Evolutionary conservation across 2,888 invertebrate genomes (phyloP).

Genomic region (Sminthurinus aureus): DNA sequence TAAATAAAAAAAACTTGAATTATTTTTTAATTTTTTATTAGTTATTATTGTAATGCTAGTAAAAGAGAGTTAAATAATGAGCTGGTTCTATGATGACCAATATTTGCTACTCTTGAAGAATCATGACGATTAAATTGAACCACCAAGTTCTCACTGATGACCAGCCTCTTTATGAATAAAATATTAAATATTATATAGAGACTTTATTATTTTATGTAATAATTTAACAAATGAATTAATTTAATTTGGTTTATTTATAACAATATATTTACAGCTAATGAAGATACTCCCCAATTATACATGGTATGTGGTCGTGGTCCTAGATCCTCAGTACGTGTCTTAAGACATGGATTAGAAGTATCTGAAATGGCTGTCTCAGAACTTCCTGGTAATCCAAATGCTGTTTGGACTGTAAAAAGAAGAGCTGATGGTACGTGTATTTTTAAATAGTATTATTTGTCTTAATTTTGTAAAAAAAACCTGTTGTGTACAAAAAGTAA

Average conservation of each 20-base stretch:
- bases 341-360: slow-evolving; percentile 97
- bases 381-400: slow-evolving; percentile 98
- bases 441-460: not conserved
- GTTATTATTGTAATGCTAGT: not conserved
- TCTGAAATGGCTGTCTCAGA: slow-evolving; percentile 99
- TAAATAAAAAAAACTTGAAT: slow-evolving; percentile 43
- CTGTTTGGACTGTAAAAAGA: slow-evolving; percentile 98
- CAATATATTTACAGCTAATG: slow-evolving; percentile 76
- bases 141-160: too few relatives aligned
- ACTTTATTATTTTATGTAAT: not conserved
- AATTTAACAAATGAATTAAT: too few relatives aligned
- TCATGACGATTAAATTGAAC: not conserved
- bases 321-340: slow-evolving; percentile 87
- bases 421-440: slow-evolving; percentile 89
- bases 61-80: too few relatives aligned
- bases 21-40: not conserved
- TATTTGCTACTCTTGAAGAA: not conserved
- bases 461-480: slow-evolving; percentile 9
- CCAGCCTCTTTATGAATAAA: not conserved
- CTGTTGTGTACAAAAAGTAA: not conserved
- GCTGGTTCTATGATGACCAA: too few relatives aligned
- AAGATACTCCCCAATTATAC: slow-evolving; percentile 98
- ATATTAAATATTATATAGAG: not conserved
- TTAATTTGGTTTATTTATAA: slow-evolving; percentile 54
- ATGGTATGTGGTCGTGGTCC: slow-evolving; percentile 96